Evolutionary conservation across 2,797 vertebrate genomes (phyloP).

Genomic region (Parotocinclus haroldoi): DNA sequence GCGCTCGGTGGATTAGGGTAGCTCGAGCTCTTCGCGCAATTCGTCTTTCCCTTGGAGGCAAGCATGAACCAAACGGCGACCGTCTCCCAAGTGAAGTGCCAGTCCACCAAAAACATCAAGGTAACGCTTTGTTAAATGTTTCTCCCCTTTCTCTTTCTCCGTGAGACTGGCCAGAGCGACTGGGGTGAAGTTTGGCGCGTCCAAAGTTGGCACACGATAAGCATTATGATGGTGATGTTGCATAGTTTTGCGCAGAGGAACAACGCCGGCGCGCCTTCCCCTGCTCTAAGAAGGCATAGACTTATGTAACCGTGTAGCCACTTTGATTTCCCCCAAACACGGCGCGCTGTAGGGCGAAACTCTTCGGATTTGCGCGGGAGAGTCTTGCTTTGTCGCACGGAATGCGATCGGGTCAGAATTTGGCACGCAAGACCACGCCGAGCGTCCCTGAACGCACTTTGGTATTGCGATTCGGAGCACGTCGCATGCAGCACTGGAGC

Average conservation of each 20-base stretch:
- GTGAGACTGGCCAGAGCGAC: neutral
- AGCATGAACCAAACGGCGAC: constrained; percentile 80
- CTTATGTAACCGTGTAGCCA: neutral
- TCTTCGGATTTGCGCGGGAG: too few relatives aligned
- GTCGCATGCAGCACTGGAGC: constrained; percentile 34
- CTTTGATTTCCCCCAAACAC: too few relatives aligned
- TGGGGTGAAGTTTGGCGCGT: constrained; percentile 37
- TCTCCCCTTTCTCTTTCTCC: neutral
- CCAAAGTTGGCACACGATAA: constrained; percentile 37
- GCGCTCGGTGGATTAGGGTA: constrained; percentile 3
- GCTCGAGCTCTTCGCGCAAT: neutral
- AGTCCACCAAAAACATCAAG: constrained; percentile 82
- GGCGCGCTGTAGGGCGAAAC: too few relatives aligned
- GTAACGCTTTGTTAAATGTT: constrained; percentile 59
- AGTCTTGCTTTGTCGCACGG: too few relatives aligned
- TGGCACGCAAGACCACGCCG: too few relatives aligned
- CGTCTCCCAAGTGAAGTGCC: constrained; percentile 88
- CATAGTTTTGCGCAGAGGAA: constrained; percentile 41
- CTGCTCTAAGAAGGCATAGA: neutral
- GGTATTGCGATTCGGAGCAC: constrained; percentile 23
- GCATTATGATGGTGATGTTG: constrained; percentile 26
- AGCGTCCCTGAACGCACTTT: constrained; percentile 9
- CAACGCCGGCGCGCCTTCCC: constrained; percentile 5
- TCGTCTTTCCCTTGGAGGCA: constrained; percentile 1
- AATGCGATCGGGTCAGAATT: too few relatives aligned